Conservation (phyloP, 2,113 vertebrate genomes). For the Thalassoma bifasciatum region DNA sequence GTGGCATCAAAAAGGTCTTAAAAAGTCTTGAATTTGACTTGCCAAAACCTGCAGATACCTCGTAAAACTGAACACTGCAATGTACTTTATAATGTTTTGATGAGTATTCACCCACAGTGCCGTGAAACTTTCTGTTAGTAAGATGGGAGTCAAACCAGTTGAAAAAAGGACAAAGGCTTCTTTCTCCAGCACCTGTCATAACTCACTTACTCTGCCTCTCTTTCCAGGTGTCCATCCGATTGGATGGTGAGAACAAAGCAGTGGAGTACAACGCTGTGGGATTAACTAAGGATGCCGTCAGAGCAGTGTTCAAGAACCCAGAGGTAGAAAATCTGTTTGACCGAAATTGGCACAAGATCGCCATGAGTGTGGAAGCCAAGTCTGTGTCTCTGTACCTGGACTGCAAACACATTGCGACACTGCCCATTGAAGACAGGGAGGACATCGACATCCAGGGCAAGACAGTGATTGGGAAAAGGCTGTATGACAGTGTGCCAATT, state of each 20-base stretch:
- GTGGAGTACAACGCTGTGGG: constrained; percentile 94
- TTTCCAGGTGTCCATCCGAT: constrained; percentile 91
- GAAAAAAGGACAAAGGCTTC: neutral
- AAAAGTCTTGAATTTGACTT: no score
- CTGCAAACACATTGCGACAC: constrained; percentile 91
- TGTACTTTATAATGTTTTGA: no score
- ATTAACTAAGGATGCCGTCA: constrained; percentile 88
- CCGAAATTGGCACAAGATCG: constrained; percentile 96
- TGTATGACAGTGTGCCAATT: constrained; percentile 95
- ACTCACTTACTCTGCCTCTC: neutral
- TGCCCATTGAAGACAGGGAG: constrained; percentile 92
- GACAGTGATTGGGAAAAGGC: constrained; percentile 95
- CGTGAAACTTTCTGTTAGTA: no score
- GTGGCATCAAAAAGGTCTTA: no score
- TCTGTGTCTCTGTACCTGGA: constrained; percentile 92
- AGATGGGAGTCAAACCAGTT: no score
- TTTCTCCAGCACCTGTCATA: neutral
- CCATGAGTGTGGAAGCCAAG: constrained; percentile 89
- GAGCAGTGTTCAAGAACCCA: constrained; percentile 88
- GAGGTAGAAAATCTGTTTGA: constrained; percentile 91
- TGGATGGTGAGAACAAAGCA: constrained; percentile 93
- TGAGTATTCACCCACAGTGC: no score
- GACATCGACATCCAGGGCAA: constrained; percentile 97
- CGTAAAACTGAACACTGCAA: no score
- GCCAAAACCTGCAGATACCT: no score